phyloP scores from a whole-genome alignment of 1,140 invertebrate genomes.

The Heliconius himera region DNA sequence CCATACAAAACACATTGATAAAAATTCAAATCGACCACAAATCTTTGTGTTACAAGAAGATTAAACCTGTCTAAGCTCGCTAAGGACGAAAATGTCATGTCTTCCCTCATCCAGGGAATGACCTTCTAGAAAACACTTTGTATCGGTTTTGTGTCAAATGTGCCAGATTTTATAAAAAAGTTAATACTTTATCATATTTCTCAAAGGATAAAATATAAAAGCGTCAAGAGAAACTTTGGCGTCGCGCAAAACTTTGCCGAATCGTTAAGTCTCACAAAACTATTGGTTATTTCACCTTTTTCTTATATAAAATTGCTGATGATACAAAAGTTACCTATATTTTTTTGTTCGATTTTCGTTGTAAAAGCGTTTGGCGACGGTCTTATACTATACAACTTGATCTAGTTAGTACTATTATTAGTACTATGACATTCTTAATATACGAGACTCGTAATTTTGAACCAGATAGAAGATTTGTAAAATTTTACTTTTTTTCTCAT shows the following conservation, averaged over 20 bases:
- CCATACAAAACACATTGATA: no score
- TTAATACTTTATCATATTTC: slow-evolving; percentile 29
- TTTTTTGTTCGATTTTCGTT: neutral
- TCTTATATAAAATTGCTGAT: neutral
- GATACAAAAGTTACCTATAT: neutral
- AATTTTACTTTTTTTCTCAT: no score
- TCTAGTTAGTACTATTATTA: no score
- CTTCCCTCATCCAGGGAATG: neutral
- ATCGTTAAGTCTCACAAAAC: slow-evolving; percentile 17
- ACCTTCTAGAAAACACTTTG: neutral
- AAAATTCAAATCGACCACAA: neutral
- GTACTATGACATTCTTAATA: no score
- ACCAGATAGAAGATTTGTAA: no score
- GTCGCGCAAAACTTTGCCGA: slow-evolving; percentile 19
- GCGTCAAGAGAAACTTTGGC: slow-evolving; percentile 23
- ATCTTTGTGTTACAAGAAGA: neutral
- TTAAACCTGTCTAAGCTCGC: neutral
- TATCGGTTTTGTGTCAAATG: slow-evolving; percentile 20
- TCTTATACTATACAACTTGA: no score
- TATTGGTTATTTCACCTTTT: slow-evolving; percentile 16
- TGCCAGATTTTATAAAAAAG: slow-evolving; percentile 22
- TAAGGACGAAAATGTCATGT: neutral
- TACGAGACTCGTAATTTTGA: no score
- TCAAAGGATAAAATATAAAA: slow-evolving; percentile 27
- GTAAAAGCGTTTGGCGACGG: neutral